Conservation (phyloP, 2,113 vertebrate species). For the Poeciliopsis prolifica region DNA sequence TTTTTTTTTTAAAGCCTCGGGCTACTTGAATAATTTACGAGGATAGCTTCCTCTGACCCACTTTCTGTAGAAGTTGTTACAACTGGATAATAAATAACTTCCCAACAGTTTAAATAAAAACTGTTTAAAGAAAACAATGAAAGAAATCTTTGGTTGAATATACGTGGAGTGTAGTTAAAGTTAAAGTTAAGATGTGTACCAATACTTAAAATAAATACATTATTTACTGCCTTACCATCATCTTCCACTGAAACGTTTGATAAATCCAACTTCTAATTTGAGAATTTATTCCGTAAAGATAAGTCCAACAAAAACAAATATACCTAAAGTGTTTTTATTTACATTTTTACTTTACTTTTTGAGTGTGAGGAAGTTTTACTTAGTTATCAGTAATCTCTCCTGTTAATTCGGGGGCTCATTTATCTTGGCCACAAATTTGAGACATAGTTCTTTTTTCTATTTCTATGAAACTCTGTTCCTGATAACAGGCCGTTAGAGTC, state of each 20-base stretch:
- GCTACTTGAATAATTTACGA: neutral
- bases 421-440: too few species aligned
- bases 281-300: neutral
- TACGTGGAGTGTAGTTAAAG: too few species aligned
- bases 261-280: neutral
- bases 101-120: too few species aligned
- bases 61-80: neutral
- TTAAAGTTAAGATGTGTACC: too few species aligned
- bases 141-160: too few species aligned
- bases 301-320: neutral
- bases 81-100: neutral
- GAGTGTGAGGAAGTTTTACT: neutral
- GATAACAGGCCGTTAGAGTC: neutral
- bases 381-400: neutral
- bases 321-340: neutral
- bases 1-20: neutral
- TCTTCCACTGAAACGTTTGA: too few species aligned
- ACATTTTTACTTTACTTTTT: neutral
- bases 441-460: neutral
- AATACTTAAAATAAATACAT: too few species aligned
- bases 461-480: neutral
- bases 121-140: too few species aligned
- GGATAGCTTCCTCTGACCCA: neutral
- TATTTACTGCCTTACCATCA: too few species aligned
- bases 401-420: neutral